Evolutionary conservation across 1,140 invertebrate genomes (phyloP).

Genomic region (Diprion similis): DNA sequence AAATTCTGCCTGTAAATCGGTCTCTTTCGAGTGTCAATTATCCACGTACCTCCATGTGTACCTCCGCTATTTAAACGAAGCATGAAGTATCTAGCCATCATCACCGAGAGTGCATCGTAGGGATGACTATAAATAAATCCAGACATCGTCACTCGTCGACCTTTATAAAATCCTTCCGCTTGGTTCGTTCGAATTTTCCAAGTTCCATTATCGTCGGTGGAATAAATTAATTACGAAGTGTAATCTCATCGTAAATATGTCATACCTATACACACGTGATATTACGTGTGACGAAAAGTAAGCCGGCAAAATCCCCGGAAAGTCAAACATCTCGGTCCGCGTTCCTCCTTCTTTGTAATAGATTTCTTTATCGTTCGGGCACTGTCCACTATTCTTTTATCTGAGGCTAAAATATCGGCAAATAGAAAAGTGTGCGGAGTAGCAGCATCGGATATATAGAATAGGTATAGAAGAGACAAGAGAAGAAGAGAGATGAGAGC

Average conservation of each 20-base stretch:
- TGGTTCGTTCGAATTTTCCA: no score
- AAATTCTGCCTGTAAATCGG: slow-evolving; percentile 30
- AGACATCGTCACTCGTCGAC: no score
- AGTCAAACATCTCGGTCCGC: neutral
- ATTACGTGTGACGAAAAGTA: neutral
- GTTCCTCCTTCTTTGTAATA: slow-evolving; percentile 35
- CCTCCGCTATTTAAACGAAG: no score
- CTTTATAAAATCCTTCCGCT: no score
- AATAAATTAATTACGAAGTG: no score
- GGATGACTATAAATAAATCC: no score
- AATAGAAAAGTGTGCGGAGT: slow-evolving; percentile 37
- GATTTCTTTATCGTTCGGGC: slow-evolving; percentile 46
- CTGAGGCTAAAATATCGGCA: slow-evolving; percentile 42
- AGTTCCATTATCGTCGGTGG: no score
- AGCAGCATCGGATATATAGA: neutral
- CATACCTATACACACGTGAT: neutral
- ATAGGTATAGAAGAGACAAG: no score
- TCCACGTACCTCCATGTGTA: slow-evolving; percentile 5
- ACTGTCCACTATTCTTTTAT: slow-evolving; percentile 35
- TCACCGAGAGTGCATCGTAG: no score
- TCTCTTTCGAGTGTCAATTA: neutral
- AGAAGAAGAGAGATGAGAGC: neutral
- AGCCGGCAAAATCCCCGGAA: neutral
- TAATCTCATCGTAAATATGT: no score
- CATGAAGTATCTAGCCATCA: no score